Evolutionary conservation across 2,113 vertebrate genomes (phyloP), one percentile per base, ranked within the genome.

Genomic region (Scolopax mira): DNA sequence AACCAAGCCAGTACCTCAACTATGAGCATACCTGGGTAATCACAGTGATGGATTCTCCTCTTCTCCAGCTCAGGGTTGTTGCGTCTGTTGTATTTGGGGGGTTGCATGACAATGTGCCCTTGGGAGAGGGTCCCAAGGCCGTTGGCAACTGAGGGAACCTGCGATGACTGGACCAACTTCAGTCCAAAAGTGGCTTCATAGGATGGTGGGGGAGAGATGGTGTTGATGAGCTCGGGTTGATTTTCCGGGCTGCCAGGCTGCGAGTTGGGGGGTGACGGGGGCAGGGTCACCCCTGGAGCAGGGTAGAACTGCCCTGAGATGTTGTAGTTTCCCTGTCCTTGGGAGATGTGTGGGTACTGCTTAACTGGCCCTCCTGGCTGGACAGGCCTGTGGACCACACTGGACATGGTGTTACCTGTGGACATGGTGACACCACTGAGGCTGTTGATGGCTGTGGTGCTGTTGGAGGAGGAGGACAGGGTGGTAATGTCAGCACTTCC

Each of bases 1-100:
- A 51, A 23, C 42, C 11, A n/a, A 72, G 37, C 21, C 31, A 37
- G 27, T 19, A 30, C 30, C 4, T 37, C 46, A 39, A 2, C 54
- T 4, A 0, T 2, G 60, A 28, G 22, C 75, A 7, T 80, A 99
- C 99, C 99, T 97, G 96, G 97, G 70, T 98, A 99, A 94, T 99
- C 97, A 10, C 99, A 99, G 96, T 98, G 99, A 93, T 99, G 99
- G 93, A 99, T 99, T 73, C 99, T 97, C 95, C 99, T 98, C 94
- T 99, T 99, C 97, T 99, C 99, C 96, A 99, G 98, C 94, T 99
- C 99, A 0, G 99, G 99, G 93, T 99, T 99, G 98, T 99, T 99
- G 85, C 99, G 97, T 30, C 99, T 96, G 96, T 99, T 99, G 97
- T 99, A 99, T 75, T 98, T 98, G 37, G 99, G 98, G 7, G 98